Conservation (phyloP, 2,797 vertebrate genomes). For the Gobionotothen gibberifrons region DNA sequence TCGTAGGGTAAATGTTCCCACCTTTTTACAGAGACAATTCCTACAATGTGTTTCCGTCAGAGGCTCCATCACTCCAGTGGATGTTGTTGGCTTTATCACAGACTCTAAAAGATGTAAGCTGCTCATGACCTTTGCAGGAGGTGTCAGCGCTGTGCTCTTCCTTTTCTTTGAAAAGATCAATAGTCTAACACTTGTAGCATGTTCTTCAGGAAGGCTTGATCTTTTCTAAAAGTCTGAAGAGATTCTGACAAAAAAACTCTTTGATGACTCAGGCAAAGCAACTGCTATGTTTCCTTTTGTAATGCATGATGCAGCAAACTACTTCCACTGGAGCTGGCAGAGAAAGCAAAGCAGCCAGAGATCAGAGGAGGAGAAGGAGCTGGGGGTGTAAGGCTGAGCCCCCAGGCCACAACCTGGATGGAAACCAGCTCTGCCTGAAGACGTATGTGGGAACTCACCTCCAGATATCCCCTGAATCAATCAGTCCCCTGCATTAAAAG, state of each 20-base stretch:
- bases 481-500: constrained; percentile 52
- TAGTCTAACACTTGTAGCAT: not conserved
- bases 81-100: constrained; percentile 16
- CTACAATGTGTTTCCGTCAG: not conserved
- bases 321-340: not conserved
- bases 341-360: constrained; percentile 13
- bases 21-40: not conserved
- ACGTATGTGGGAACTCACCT: constrained; percentile 39
- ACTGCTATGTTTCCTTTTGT: not conserved
- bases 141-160: constrained; percentile 12
- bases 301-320: constrained; percentile 12
- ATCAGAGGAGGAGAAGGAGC: constrained; percentile 16
- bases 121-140: constrained; percentile 38
- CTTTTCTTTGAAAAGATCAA: constrained; percentile 19
- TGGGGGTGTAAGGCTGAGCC: constrained; percentile 11
- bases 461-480: constrained; percentile 49
- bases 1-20: too few relatives aligned
- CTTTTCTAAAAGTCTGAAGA: constrained; percentile 19
- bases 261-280: not conserved
- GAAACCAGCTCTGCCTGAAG: constrained; percentile 32
- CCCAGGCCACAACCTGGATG: constrained; percentile 24
- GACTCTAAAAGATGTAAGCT: constrained; percentile 29
- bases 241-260: constrained; percentile 7
- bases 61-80: not conserved
- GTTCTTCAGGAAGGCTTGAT: not conserved